Evolutionary conservation across 92 coral and sea anemone species (phyloP).

Genomic region (Zoanthus gigantus): DNA sequence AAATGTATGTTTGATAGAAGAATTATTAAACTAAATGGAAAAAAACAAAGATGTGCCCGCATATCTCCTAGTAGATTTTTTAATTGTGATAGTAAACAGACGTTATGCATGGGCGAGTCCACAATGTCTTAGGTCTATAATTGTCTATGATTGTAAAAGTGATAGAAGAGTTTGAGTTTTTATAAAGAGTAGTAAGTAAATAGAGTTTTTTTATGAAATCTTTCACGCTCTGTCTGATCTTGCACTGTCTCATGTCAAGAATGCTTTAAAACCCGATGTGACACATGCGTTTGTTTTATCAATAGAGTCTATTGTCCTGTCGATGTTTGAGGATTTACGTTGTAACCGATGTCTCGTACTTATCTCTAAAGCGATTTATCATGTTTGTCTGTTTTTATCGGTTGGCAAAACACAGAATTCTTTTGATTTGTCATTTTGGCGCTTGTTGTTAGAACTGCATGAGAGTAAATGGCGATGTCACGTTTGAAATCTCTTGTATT

Average conservation of each 20-base stretch:
- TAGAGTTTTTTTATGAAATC: neutral
- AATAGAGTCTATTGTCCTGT: neutral
- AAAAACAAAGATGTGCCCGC: neutral
- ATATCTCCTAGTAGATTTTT: neutral
- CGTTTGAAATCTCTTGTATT: too few relatives aligned
- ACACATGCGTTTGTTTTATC: conserved; percentile 5
- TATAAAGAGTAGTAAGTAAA: neutral
- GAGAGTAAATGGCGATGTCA: too few relatives aligned
- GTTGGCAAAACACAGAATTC: neutral
- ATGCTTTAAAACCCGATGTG: neutral
- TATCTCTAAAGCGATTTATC: neutral
- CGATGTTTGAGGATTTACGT: neutral
- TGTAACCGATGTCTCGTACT: neutral
- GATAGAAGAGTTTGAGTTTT: neutral
- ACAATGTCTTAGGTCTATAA: neutral
- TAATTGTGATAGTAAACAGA: conserved; percentile 14
- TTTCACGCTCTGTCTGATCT: neutral
- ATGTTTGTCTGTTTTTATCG: neutral
- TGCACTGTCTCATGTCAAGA: neutral
- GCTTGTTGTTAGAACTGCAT: neutral
- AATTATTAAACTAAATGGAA: neutral
- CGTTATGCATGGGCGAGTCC: conserved; percentile 8
- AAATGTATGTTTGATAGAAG: neutral
- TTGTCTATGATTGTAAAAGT: neutral
- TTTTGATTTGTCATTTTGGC: neutral